Conservation (phyloP, 2,888 invertebrate genomes). For the Sycophila texana region DNA sequence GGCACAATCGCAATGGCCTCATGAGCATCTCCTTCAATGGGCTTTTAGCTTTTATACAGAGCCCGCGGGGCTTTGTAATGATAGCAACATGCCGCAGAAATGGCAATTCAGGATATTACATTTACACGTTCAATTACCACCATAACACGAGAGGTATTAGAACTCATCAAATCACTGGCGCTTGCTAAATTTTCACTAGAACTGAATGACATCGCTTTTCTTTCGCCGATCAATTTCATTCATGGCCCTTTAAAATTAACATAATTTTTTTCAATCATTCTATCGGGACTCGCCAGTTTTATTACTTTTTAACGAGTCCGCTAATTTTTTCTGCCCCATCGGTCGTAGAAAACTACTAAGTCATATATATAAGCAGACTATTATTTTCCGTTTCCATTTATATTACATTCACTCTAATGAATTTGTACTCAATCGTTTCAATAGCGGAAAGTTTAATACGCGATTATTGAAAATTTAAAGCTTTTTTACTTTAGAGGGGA, state of each 20-base stretch:
- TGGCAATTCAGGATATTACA: neutral
- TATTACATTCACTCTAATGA: conserved; percentile 1
- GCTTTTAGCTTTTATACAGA: neutral
- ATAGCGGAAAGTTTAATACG: no score
- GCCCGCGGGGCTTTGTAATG: neutral
- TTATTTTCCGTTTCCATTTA: neutral
- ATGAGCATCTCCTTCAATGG: neutral
- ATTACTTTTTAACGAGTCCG: no score
- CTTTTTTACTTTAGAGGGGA: no score
- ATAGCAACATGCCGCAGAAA: neutral
- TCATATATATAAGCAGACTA: neutral
- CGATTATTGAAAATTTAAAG: no score
- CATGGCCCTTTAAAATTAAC: no score
- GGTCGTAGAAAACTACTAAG: neutral
- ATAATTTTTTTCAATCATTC: no score
- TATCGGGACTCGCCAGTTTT: no score
- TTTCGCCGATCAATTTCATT: no score
- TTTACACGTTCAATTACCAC: neutral
- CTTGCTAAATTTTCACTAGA: no score
- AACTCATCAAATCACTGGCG: no score
- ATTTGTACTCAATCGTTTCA: neutral
- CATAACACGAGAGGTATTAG: neutral
- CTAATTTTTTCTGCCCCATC: no score
- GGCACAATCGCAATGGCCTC: neutral
- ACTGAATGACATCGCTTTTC: no score